Evolutionary conservation across 2,797 vertebrate species (phyloP).

Genomic region (Gila robusta): DNA sequence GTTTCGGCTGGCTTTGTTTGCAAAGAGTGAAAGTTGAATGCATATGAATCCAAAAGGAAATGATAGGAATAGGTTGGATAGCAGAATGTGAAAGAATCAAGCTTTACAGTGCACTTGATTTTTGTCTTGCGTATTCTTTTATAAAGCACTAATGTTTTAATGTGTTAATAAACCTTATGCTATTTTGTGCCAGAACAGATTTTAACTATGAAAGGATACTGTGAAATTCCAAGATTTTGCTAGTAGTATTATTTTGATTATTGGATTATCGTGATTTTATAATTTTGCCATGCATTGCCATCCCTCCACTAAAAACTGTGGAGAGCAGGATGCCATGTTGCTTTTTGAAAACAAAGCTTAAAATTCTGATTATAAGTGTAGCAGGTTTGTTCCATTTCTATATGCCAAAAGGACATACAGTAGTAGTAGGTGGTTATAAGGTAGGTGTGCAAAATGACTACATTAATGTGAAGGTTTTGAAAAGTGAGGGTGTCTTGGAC

Average conservation of each 20-base stretch:
- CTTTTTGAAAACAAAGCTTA: constrained; percentile 11
- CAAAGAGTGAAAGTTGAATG: not conserved
- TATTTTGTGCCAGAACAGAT: constrained; percentile 42
- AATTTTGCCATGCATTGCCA: constrained; percentile 25
- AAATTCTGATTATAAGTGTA: not conserved
- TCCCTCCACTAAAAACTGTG: constrained; percentile 8
- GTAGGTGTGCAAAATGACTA: not conserved
- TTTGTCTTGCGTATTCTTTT: constrained; percentile 30
- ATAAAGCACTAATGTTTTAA: constrained; percentile 47
- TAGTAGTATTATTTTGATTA: constrained; percentile 10
- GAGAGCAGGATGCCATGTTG: constrained; percentile 7
- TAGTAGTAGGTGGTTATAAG: not conserved
- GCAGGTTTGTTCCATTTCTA: not conserved
- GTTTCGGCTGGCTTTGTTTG: not conserved
- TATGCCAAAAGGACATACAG: not conserved
- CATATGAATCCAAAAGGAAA: constrained; percentile 5
- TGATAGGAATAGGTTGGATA: not conserved
- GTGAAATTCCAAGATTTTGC: constrained; percentile 38
- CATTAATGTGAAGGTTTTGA: constrained; percentile 23
- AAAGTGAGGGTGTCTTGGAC: constrained; percentile 20
- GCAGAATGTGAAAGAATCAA: constrained; percentile 20
- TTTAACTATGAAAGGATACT: constrained; percentile 39
- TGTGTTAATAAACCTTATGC: constrained; percentile 7
- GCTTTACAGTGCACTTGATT: constrained; percentile 50
- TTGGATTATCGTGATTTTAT: not conserved